Conservation (phyloP, 2,113 vertebrate species). For the Paramisgurnus dabryanus region DNA sequence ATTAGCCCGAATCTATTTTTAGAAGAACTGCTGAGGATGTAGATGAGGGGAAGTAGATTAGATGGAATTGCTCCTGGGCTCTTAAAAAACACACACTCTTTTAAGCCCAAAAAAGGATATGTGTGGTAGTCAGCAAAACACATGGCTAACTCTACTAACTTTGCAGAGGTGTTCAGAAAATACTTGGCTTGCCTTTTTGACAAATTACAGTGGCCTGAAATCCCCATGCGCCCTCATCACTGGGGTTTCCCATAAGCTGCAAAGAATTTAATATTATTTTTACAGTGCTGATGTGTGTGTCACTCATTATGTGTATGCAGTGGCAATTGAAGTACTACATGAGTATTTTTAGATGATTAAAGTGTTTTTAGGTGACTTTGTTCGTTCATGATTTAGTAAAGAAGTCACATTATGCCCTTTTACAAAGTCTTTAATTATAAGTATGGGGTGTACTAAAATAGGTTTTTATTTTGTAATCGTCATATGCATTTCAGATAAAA, state of each 20-base stretch:
- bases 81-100: constrained; percentile 34
- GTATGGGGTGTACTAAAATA: too few species aligned
- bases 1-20: constrained; percentile 44
- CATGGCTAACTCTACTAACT: constrained; percentile 35
- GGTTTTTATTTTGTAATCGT: too few species aligned
- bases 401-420: too few species aligned
- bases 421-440: too few species aligned
- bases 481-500: too few species aligned
- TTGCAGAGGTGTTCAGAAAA: constrained; percentile 18
- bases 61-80: constrained; percentile 47
- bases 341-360: too few species aligned
- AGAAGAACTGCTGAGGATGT: constrained; percentile 42
- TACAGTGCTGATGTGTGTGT: neutral
- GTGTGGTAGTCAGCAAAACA: constrained; percentile 22
- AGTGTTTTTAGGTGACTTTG: too few species aligned
- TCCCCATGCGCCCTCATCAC: neutral
- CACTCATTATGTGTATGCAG: neutral
- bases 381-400: too few species aligned
- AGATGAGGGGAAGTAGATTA: constrained; percentile 52
- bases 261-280: constrained; percentile 3
- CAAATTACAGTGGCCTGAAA: constrained; percentile 24
- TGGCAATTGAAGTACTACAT: neutral
- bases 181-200: constrained; percentile 8
- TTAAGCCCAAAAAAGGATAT: constrained; percentile 57
- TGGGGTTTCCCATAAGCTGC: neutral